Evolutionary conservation across 2,888 invertebrate species (phyloP).

Genomic region (Callyntrura guangdongensis): DNA sequence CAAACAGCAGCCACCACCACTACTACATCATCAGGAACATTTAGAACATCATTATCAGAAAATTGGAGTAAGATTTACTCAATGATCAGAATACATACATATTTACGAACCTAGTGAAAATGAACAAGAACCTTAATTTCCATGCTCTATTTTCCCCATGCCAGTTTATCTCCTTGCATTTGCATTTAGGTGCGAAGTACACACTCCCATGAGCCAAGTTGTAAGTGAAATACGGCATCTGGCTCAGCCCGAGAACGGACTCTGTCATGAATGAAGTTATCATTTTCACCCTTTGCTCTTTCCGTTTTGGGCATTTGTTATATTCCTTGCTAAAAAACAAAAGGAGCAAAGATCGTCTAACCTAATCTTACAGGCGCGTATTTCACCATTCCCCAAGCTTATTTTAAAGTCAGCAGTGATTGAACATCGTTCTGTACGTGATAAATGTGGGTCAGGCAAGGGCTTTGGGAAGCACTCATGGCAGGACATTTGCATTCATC

Average conservation of each 20-base stretch:
- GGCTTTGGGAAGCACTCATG: constrained; percentile 38
- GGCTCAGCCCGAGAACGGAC: neutral
- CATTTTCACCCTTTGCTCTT: neutral
- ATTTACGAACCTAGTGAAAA: neutral
- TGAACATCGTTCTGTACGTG: constrained; percentile 53
- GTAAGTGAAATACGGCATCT: neutral
- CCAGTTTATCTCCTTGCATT: neutral
- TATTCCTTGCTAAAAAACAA: constrained; percentile 37
- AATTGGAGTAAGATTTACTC: constrained; percentile 23
- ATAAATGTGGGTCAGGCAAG: constrained; percentile 63
- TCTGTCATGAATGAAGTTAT: neutral
- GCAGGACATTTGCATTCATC: constrained; percentile 59
- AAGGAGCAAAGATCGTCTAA: constrained; percentile 50
- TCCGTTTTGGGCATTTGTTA: neutral
- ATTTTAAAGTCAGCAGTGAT: constrained; percentile 63
- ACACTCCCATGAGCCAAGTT: neutral
- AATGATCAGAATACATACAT: neutral
- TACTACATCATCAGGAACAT: neutral
- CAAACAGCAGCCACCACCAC: constrained; percentile 5
- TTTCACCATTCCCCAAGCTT: constrained; percentile 47
- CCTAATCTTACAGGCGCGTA: constrained; percentile 8
- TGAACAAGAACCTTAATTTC: constrained; percentile 5
- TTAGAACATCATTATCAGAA: constrained; percentile 11
- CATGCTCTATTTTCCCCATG: neutral
- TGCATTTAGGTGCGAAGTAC: neutral